These are phyloP conservation scores for Papilio xuthus DNA, from an alignment of 1,140 invertebrate species.

Conservation along the genomic window DNA sequence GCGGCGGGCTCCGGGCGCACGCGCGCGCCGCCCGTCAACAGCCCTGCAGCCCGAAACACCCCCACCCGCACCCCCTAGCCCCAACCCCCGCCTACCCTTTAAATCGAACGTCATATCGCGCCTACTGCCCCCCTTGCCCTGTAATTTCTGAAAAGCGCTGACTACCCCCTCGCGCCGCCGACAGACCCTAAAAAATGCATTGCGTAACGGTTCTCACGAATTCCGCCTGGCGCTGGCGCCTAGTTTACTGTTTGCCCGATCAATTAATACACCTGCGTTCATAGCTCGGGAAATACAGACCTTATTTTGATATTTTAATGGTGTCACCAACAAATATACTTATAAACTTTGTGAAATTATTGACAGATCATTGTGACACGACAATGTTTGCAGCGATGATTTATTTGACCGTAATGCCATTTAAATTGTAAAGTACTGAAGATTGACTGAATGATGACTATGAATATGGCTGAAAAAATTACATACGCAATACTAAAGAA, in stretches of 20 bases:
- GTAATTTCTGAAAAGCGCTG: conserved; percentile 78
- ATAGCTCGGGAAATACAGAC: conserved; percentile 24
- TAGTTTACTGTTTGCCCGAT: conserved; percentile 66
- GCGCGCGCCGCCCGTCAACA: conserved; percentile 79
- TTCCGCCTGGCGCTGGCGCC: conserved; percentile 46
- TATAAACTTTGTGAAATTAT: neutral
- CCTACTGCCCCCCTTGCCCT: conserved; percentile 64
- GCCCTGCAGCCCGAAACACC: conserved; percentile 70
- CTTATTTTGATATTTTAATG: neutral
- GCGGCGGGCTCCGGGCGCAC: conserved; percentile 57
- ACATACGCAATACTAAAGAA: neutral
- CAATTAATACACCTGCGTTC: conserved; percentile 73
- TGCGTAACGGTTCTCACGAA: conserved; percentile 78
- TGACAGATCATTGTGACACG: neutral
- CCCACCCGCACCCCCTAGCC: conserved; percentile 46
- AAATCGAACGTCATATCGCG: conserved; percentile 80
- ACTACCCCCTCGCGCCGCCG: conserved; percentile 58
- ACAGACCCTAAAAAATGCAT: conserved; percentile 79
- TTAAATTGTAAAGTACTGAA: neutral
- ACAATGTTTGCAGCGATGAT: neutral
- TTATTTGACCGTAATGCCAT: neutral
- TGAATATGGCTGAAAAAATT: neutral
- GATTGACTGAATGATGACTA: neutral
- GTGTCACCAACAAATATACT: neutral
- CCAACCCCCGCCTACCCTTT: conserved; percentile 71